A percentile compares a stretch with the other conserved stretches of the same genome.
phyloP scores from a whole-genome alignment of 2,888 invertebrate species.

The Orthonychiurus folsomi region DNA sequence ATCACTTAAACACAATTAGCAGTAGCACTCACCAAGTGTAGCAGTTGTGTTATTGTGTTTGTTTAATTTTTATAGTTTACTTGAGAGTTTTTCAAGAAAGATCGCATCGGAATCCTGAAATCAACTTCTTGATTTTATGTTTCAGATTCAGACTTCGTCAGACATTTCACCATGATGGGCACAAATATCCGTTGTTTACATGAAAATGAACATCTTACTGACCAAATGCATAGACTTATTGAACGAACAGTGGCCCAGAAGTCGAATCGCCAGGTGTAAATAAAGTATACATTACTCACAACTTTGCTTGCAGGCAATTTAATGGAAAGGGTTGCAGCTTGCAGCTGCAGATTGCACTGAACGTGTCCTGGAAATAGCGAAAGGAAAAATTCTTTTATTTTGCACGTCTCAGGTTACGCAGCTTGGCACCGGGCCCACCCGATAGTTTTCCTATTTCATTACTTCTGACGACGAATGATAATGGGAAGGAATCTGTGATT shows the following conservation, averaged over 20 bases:
- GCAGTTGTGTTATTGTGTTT: no score
- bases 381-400: conserved; percentile 6
- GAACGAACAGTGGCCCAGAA: conserved; percentile 80
- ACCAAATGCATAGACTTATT: conserved; percentile 65
- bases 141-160: no score
- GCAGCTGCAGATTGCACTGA: no score
- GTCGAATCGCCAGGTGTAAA: conserved; percentile 60
- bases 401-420: conserved; percentile 52
- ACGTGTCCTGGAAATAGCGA: no score
- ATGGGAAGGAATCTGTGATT: conserved; percentile 49
- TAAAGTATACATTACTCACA: conserved; percentile 4
- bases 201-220: conserved; percentile 19
- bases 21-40: no score
- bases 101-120: no score
- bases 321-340: no score
- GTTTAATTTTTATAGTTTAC: no score
- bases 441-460: conserved; percentile 40
- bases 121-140: no score
- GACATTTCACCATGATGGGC: neutral
- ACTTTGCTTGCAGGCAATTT: no score
- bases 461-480: conserved; percentile 48
- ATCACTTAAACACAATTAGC: no score
- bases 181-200: neutral
- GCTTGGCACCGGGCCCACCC: conserved; percentile 51
- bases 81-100: no score